Evolutionary conservation across 2,888 invertebrate genomes (phyloP), one percentile per base, ranked within the genome.

Genomic region (Crepidodera aurea): DNA sequence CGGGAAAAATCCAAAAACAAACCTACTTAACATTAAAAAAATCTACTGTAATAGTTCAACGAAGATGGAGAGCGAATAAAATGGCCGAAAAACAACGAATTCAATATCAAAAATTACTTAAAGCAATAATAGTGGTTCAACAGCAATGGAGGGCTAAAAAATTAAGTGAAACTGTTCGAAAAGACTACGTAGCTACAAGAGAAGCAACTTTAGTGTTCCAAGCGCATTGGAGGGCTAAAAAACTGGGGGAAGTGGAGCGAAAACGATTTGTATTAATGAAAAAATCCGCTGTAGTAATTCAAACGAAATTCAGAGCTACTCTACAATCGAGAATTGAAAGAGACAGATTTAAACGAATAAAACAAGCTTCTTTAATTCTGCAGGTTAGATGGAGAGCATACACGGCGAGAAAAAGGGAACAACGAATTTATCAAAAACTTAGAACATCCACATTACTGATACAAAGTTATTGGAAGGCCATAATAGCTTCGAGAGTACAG

Each of bases 61-160:
- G 40, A 32, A 44, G 75, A 40, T 80, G 76, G 67, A 73, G 80
- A 44, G 81, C 82, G n/a, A 79, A 75, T 10, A 42, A 71, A 27
- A 0, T 60, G 65, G 22, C 79, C 74, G 37, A 71, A 61, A 27
- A 39, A 0, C 39, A 66, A 72, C 60, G 76, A 57, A 67, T 56
- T 72, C 72, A 71, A 68, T 82, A 71, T 65, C n/a, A 60, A 1
- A 60, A 73, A 40, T 79, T 79, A 51, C 76, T 74, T 27, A 69
- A 73, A 44, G 75, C 78, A 18, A 69, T 75, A 1, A 62, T 81
- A 37, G 54, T 68, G 12, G 67, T 85, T 19, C 84, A 82, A 66
- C 63, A 62, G 22, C 73, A 71, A 56, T 82, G 76, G 74, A 73
- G 77, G 60, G 79, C 77, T 3, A 62, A 44, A 18, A 60, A 25